Base-by-base conservation (phyloP, 2,797 vertebrate genomes). In the Setipinna tenuifilis region DNA sequence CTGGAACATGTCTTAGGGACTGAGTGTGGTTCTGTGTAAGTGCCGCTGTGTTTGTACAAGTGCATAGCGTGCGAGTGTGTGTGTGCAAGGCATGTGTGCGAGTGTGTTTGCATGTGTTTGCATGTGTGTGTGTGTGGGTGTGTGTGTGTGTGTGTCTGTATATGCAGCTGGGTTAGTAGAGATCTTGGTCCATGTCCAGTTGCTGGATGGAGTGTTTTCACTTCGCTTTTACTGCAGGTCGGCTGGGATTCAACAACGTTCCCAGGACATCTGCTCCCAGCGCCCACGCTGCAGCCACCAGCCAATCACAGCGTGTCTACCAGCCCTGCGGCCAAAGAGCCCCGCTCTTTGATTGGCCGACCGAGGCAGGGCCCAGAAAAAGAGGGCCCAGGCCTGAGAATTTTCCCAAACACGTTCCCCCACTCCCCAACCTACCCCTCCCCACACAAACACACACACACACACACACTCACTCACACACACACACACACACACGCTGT, bases 241-340 rank as follows among this genome's bases (percentile, higher is more conserved):
- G 89, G 94, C 92, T 95, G 95, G 94, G 95, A 96, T 94, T 94
- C 93, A 93, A 90, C 91, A 95, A 94, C 93, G 96, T 96, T 96
- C 96, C 95, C 96, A 96, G 95, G 95, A 96, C 95, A 96, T 96
- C 95, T 96, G 95, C 95, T 95, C 94, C 92, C 89, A 75, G 93
- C 94, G 87, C 95, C 95, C 95, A 96, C 95, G 93, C 94, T 92
- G 89, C 54, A 82, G 31, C 86, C 88, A 81, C 87, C 35, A 5
- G 84, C 95, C 95, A 96, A 95, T 95, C 71, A 83, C 80, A 90
- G 50, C 0, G 83, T 85, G 87, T 91, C 86, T 86, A 89, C 90
- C 89, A 86, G 86, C 91, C 86, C 91, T 89, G 89, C 91, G 90
- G 90, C 88, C 85, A 87, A 91, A 23, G 83, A 75, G 86, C 87